Evolutionary conservation across 2,113 vertebrate species (phyloP), one percentile per base, ranked within the genome.

Genomic region (Irena cyanogastra): DNA sequence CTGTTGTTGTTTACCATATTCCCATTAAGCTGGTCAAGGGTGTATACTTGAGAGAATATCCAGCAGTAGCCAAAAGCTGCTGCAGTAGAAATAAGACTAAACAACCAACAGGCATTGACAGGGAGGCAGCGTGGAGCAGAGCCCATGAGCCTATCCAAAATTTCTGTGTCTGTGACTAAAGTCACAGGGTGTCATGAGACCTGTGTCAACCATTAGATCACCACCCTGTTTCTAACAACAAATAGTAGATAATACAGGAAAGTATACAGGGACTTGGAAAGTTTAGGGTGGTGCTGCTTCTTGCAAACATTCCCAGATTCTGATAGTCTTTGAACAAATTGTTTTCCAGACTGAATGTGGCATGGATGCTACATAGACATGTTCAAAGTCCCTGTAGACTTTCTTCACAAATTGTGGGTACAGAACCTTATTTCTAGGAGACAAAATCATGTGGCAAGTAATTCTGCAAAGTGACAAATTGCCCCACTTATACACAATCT

Each of bases 1-100:
- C 74, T 82, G 87, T 79, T 94, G 75, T 66, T 95, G 81, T 95
- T 95, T 90, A 91, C 49, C 27, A 7, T 53, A 44, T 57, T 89
- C 59, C 56, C 50, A 74, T 81, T 81, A 75, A 71, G 59, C 28
- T 72, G 71, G 37, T 87, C 78, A 72, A 68, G 71, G 30, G 77
- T 65, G 57, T 87, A 56, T 57, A 57, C 74, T 39, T 87, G 41
- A 87, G 57, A 49, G 63, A 41, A 93, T 91, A 91, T 49, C 37
- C 70, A 24, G 52, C 53, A 49, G 54, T n/a, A 85, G 21, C 27
- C 80, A 89, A 76, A 83, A 78, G 39, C 1, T 90, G 42, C 30
- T 75, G 27, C 50, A 56, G 44, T 35, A 49, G 53, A 52, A 70
- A 14, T 17, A 86, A 74, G 81, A 87, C 17, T 56, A 70, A 81